Percentiles rank a stretch among this genome's conserved stretches.
These are phyloP conservation scores for Vanessa cardui DNA, from an alignment of 2,888 invertebrate species.

Conservation along the genomic window DNA sequence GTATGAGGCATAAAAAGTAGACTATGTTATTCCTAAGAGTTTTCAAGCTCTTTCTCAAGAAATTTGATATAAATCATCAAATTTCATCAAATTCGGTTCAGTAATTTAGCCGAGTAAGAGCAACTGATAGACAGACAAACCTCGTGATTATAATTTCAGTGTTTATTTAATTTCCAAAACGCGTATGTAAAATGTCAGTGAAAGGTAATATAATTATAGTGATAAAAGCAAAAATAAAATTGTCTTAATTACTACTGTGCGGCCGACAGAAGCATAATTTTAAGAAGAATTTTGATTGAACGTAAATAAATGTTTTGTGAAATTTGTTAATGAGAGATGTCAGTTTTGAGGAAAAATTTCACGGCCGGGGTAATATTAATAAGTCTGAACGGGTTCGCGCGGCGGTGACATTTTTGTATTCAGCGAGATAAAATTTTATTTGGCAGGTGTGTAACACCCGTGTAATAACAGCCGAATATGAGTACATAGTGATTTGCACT, in stretches of 20 bases:
- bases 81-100: no score
- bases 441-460: constrained; percentile 21
- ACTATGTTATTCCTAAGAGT: no score
- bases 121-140: no score
- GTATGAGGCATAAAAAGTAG: no score
- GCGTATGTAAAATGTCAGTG: background rate
- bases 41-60: no score
- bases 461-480: background rate
- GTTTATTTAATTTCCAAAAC: no score
- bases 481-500: background rate
- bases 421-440: constrained; percentile 7
- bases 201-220: background rate
- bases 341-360: constrained; percentile 22
- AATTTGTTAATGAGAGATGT: constrained; percentile 24
- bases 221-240: constrained; percentile 5
- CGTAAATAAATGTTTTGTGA: constrained; percentile 18
- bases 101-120: no score
- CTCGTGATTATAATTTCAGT: no score
- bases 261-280: background rate
- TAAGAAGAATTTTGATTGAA: constrained; percentile 15
- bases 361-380: constrained; percentile 19
- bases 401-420: constrained; percentile 13
- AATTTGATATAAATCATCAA: no score
- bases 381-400: constrained; percentile 22
- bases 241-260: background rate